Evolutionary conservation across 2,113 vertebrate genomes (phyloP).

Genomic region (Toxostoma redivivum): DNA sequence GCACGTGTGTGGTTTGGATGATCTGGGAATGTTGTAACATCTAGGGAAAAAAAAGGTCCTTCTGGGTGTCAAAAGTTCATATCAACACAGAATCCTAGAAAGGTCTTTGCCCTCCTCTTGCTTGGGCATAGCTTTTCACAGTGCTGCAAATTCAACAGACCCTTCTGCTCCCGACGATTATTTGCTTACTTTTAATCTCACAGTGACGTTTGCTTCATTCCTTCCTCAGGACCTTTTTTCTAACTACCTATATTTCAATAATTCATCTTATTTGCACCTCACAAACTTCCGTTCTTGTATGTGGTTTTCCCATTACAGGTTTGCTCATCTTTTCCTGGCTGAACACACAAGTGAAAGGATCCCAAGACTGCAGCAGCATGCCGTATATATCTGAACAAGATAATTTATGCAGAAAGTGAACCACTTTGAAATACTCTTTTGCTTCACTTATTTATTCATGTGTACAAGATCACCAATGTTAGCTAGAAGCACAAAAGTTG

Average conservation of each 20-base stretch:
- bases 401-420: background rate
- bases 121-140: background rate
- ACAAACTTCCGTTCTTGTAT: background rate
- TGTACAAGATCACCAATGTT: background rate
- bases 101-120: background rate
- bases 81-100: background rate
- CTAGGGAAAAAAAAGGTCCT: background rate
- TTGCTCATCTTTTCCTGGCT: background rate
- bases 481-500: background rate
- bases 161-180: accelerated
- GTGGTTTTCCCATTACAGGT: background rate
- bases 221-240: background rate
- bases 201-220: background rate
- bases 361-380: background rate
- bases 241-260: background rate
- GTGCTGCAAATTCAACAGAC: background rate
- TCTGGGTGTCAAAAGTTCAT: background rate
- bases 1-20: background rate
- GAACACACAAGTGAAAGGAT: background rate
- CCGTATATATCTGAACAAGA: background rate
- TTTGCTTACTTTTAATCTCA: background rate
- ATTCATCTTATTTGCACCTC: background rate
- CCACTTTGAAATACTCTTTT: background rate
- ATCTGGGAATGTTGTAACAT: background rate
- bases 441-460: background rate